A percentile compares a stretch with the other conserved stretches of the same genome.
phyloP scores from a whole-genome alignment of 2,888 invertebrate genomes.

The Polyommatus iphigenia region DNA sequence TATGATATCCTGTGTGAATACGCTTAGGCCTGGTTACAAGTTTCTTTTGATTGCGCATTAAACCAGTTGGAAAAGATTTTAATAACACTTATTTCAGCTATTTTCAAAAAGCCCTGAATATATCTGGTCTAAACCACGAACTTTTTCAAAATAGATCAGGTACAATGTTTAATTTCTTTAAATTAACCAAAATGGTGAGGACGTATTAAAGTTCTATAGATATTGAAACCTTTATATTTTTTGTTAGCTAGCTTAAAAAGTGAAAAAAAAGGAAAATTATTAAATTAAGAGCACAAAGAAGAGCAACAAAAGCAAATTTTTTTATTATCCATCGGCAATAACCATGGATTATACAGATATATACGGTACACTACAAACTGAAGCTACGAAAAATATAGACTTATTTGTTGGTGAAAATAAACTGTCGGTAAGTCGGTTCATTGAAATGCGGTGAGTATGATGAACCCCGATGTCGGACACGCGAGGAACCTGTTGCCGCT shows the following conservation, averaged over 20 bases:
- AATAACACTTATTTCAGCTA: background rate
- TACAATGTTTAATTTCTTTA: no score
- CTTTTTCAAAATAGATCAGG: no score
- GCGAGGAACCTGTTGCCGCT: slow-evolving; percentile 59
- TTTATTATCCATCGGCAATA: no score
- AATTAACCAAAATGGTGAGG: no score
- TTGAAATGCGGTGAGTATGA: slow-evolving; percentile 63
- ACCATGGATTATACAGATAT: no score
- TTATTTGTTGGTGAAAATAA: slow-evolving; percentile 18
- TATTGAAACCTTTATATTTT: no score
- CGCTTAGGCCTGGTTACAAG: background rate
- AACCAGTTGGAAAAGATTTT: background rate
- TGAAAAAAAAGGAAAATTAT: background rate
- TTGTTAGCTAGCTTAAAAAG: no score
- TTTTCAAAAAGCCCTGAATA: background rate
- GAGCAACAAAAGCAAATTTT: background rate
- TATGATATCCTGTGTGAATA: slow-evolving; percentile 34
- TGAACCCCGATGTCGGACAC: slow-evolving; percentile 57
- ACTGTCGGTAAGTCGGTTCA: slow-evolving; percentile 49
- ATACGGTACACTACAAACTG: background rate
- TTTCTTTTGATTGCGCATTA: background rate
- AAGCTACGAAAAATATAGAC: background rate
- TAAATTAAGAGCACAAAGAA: background rate
- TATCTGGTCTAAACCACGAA: background rate
- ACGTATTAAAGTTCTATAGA: no score